Percentiles rank a stretch among this genome's conserved stretches.
phyloP scores from a whole-genome alignment of 2,797 vertebrate species.

The Cossypha heuglini region DNA sequence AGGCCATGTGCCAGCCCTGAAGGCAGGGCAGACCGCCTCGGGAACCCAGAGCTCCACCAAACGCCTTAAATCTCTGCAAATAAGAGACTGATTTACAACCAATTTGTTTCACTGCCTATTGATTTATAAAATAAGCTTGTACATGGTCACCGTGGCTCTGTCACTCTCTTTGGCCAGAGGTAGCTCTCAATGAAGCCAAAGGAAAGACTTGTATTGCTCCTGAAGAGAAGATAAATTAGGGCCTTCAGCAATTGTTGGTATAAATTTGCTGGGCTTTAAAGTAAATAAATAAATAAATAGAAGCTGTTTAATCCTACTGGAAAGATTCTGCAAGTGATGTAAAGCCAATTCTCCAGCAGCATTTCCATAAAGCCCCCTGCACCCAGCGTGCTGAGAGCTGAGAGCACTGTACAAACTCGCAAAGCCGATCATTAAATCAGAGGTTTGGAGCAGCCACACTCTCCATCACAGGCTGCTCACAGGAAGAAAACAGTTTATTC shows the following conservation, averaged over 20 bases:
- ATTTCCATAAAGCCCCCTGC: background rate
- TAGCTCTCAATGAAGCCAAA: background rate
- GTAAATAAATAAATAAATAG: background rate
- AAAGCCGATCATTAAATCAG: background rate
- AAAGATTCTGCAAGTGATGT: background rate
- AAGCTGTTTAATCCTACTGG: background rate
- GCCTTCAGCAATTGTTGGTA: background rate
- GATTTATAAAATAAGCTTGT: slow-evolving; percentile 35
- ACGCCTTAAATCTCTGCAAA: background rate
- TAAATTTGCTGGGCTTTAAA: background rate
- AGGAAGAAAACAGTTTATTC: slow-evolving; percentile 13
- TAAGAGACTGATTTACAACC: slow-evolving; percentile 31
- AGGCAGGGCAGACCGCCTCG: background rate
- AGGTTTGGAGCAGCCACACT: background rate
- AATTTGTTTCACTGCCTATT: slow-evolving; percentile 19
- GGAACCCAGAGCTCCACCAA: background rate
- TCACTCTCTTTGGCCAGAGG: background rate
- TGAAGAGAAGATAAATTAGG: background rate
- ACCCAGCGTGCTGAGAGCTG: background rate
- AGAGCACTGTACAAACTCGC: background rate
- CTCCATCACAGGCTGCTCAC: background rate
- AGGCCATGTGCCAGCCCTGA: background rate
- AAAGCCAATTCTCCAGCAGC: background rate
- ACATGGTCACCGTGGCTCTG: background rate
- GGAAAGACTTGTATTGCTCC: background rate